Evolutionary conservation across 2,113 vertebrate genomes (phyloP).

Genomic region (Ursus arctos): DNA sequence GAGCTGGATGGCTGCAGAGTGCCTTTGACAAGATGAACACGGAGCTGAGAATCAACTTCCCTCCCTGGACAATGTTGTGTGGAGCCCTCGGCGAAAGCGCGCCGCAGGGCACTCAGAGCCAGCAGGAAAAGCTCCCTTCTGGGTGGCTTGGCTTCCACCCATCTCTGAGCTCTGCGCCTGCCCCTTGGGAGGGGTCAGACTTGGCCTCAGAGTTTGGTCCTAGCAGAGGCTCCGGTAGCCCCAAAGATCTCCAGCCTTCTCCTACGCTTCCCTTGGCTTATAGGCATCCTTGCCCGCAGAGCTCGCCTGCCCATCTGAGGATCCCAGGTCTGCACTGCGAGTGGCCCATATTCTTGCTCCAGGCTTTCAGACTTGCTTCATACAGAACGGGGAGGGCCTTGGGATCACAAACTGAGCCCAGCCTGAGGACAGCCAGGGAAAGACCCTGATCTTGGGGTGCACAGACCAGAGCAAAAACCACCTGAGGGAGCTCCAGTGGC

Average conservation of each 20-base stretch:
- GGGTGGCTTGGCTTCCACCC: conserved; percentile 47
- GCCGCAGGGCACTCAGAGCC: not conserved
- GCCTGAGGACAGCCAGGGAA: not conserved
- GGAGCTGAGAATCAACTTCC: not conserved
- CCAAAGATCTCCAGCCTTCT: not conserved
- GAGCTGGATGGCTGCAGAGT: not conserved
- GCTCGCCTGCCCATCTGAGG: not conserved
- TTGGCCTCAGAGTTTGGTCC: conserved; percentile 1
- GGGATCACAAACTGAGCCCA: not conserved
- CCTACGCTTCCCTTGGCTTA: not conserved
- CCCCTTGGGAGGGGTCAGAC: conserved; percentile 73
- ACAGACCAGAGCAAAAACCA: not conserved
- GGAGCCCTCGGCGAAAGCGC: not conserved
- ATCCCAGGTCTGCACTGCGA: not conserved
- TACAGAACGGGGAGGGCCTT: not conserved
- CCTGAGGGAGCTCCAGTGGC: conserved; percentile 61
- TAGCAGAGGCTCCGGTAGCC: not conserved
- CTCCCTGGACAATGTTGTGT: not conserved
- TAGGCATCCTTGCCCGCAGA: not conserved
- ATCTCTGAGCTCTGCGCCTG: not conserved
- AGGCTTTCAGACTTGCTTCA: not conserved
- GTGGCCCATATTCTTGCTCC: not conserved
- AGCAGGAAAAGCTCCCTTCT: not conserved
- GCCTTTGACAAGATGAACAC: not conserved
- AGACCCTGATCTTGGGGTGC: not conserved